These are phyloP conservation scores for Ectobius pallidus DNA, from an alignment of 2,888 invertebrate species.

Conservation along the genomic window DNA sequence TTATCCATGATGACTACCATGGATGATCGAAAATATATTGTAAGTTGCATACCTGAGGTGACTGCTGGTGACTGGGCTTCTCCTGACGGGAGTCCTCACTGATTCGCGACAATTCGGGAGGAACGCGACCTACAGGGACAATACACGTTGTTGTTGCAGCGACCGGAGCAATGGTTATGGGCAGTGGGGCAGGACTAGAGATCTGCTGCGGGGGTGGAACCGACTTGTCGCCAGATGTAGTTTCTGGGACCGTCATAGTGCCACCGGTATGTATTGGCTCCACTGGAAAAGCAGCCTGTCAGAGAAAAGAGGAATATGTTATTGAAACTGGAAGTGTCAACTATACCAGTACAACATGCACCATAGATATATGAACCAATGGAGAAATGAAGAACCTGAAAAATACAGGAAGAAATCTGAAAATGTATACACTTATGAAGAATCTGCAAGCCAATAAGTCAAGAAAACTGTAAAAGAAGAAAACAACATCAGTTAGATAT, in stretches of 20 bases:
- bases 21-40: too few relatives aligned
- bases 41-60: conserved; percentile 45
- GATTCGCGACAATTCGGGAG: conserved; percentile 54
- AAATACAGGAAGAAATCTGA: too few relatives aligned
- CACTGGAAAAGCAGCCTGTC: conserved; percentile 19
- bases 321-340: too few relatives aligned
- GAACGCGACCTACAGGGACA: conserved; percentile 27
- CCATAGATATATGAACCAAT: too few relatives aligned
- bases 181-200: not conserved
- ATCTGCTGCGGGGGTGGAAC: not conserved
- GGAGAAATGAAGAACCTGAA: too few relatives aligned
- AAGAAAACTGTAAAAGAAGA: too few relatives aligned
- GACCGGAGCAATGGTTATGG: conserved; percentile 13
- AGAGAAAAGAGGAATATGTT: not conserved
- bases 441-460: too few relatives aligned
- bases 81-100: conserved; percentile 60
- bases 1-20: too few relatives aligned
- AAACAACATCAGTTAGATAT: too few relatives aligned
- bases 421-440: too few relatives aligned
- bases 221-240: conserved; percentile 11
- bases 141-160: conserved; percentile 9
- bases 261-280: conserved; percentile 28
- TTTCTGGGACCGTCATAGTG: conserved; percentile 17
- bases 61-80: conserved; percentile 44
- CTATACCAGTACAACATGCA: too few relatives aligned